Conservation (phyloP, 2,797 vertebrate species). For the Brachyrhaphis roseni region DNA sequence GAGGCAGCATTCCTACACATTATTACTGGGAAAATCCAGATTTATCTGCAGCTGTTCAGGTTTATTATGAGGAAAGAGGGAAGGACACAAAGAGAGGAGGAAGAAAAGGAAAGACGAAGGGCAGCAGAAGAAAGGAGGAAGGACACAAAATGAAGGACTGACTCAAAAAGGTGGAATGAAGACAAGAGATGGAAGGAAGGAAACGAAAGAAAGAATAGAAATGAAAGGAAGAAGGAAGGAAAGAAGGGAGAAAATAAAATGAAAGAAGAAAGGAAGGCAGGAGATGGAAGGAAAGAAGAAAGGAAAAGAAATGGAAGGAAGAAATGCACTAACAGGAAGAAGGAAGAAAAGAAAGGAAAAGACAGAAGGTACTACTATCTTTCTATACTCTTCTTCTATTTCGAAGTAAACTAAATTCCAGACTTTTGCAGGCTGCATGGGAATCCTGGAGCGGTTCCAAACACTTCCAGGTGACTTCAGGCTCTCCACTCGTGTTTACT, state of each 20-base stretch:
- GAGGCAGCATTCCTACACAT: slow-evolving; percentile 2
- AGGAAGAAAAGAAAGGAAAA: not conserved
- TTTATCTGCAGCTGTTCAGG: not conserved
- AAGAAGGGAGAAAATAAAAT: not conserved
- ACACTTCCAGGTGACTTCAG: not conserved
- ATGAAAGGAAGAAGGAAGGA: not conserved
- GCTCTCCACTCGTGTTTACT: slow-evolving; percentile 19
- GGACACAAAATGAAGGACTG: not conserved
- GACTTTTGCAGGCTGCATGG: not conserved
- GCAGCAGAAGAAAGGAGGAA: not conserved
- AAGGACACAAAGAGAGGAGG: not conserved
- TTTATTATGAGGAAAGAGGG: not conserved
- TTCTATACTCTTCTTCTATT: not conserved
- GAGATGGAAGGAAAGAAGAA: not conserved
- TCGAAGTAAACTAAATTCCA: not conserved
- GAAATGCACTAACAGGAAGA: not conserved
- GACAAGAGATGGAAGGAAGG: too few relatives aligned
- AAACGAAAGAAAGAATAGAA: too few relatives aligned
- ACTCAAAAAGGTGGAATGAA: not conserved
- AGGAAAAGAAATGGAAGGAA: not conserved
- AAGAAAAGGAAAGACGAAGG: not conserved
- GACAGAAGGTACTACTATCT: not conserved
- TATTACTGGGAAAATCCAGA: not conserved
- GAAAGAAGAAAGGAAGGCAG: not conserved
- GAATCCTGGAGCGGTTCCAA: not conserved